phyloP scores from a whole-genome alignment of 2,113 vertebrate species.

The Callaeas wilsoni region DNA sequence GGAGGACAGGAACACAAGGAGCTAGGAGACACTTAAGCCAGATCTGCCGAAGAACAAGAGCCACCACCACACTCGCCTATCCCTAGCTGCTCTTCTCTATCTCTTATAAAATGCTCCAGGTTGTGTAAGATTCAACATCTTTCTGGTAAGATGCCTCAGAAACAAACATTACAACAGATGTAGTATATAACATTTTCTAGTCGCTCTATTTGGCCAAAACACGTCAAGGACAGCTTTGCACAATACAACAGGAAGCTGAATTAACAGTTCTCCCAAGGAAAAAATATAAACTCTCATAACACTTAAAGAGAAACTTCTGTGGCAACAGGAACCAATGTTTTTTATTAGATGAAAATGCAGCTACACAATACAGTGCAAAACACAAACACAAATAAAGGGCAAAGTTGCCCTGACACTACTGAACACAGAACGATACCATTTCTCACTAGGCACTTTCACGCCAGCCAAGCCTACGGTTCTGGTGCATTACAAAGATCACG shows the following conservation, averaged over 20 bases:
- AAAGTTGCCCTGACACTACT: neutral
- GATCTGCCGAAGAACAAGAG: neutral
- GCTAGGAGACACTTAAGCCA: neutral
- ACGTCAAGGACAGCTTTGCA: neutral
- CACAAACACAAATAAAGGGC: neutral
- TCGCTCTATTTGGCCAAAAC: neutral
- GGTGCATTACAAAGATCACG: neutral
- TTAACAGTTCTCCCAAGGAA: neutral
- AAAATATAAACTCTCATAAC: neutral
- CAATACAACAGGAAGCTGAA: neutral
- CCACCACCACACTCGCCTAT: neutral
- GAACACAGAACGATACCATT: fast-evolving
- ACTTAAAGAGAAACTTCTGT: neutral
- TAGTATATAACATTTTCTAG: neutral
- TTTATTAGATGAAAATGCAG: neutral
- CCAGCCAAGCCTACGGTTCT: neutral
- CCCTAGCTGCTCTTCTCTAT: neutral
- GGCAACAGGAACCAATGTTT: neutral
- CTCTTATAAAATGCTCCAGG: neutral
- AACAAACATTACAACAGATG: neutral
- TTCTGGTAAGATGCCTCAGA: neutral
- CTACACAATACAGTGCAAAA: neutral
- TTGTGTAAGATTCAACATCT: neutral
- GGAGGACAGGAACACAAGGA: neutral
- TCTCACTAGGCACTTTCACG: neutral